Evolutionary conservation across 2,797 vertebrate genomes (phyloP).

Genomic region (Anomalospiza imberbis): DNA sequence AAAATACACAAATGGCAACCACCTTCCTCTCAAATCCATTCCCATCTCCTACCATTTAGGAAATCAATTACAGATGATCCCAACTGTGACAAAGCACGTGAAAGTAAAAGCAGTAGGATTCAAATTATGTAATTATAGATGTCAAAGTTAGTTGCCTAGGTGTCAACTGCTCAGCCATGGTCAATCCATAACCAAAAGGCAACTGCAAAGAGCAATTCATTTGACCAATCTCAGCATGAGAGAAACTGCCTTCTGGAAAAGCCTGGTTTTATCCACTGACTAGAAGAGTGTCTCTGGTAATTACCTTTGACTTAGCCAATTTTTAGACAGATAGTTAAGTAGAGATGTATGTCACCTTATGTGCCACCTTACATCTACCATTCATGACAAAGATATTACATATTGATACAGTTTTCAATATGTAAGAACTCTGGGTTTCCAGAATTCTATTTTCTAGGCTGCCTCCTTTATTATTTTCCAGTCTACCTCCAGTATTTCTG

Average conservation of each 20-base stretch:
- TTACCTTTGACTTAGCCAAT: background rate
- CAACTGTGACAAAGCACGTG: background rate
- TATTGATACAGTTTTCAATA: background rate
- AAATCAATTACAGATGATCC: background rate
- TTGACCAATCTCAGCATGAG: background rate
- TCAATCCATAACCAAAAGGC: background rate
- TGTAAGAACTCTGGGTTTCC: background rate
- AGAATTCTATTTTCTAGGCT: background rate
- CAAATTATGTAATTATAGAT: background rate
- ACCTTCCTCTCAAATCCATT: background rate
- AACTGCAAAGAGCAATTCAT: background rate
- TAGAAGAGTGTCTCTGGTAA: background rate
- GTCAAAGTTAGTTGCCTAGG: background rate
- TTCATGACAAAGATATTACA: background rate
- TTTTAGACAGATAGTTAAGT: background rate
- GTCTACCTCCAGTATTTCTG: background rate
- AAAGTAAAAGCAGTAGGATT: background rate
- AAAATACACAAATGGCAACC: background rate
- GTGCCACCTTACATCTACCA: background rate
- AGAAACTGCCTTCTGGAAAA: background rate
- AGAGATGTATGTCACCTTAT: background rate
- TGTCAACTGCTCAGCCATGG: background rate
- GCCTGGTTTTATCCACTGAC: background rate
- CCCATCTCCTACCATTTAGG: background rate
- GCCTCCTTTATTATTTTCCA: background rate